These are phyloP conservation scores for Eurystomus glaucurus DNA, from an alignment of 2,797 vertebrate genomes.

Conservation along the genomic window DNA sequence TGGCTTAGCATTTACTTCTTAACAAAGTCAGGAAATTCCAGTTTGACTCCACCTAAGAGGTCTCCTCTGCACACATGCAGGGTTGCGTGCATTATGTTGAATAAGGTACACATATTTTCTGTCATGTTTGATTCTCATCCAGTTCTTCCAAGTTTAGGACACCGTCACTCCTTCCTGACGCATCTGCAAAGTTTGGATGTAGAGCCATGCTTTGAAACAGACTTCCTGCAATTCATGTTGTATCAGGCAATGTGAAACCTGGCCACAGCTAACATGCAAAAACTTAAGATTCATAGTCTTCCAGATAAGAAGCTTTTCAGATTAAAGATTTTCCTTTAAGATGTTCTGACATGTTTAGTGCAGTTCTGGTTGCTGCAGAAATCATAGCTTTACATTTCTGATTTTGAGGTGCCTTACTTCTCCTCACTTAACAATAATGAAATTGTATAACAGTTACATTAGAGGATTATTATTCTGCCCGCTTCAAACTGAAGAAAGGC, in stretches of 20 bases:
- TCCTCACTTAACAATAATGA: not conserved
- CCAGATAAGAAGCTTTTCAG: not conserved
- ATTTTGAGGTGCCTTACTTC: not conserved
- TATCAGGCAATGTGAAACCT: not conserved
- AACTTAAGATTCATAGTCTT: not conserved
- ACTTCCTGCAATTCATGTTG: not conserved
- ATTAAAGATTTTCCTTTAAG: not conserved
- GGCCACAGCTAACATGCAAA: not conserved
- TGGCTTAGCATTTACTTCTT: not conserved
- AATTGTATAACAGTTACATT: not conserved
- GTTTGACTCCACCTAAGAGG: not conserved
- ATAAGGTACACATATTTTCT: rapidly evolving
- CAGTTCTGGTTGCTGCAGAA: not conserved
- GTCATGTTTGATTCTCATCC: not conserved
- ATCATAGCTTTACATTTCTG: not conserved
- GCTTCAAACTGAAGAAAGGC: not conserved
- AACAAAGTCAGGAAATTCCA: conserved; percentile 46
- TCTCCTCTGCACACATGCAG: not conserved
- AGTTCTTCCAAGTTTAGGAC: not conserved
- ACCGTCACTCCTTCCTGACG: not conserved
- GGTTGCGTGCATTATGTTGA: not conserved
- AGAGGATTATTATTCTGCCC: not conserved
- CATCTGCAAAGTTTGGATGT: not conserved
- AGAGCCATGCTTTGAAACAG: not conserved
- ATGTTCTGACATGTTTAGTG: not conserved